These are phyloP conservation scores for Strigamia crassipes DNA, from an alignment of 2,888 invertebrate species.

Conservation along the genomic window DNA sequence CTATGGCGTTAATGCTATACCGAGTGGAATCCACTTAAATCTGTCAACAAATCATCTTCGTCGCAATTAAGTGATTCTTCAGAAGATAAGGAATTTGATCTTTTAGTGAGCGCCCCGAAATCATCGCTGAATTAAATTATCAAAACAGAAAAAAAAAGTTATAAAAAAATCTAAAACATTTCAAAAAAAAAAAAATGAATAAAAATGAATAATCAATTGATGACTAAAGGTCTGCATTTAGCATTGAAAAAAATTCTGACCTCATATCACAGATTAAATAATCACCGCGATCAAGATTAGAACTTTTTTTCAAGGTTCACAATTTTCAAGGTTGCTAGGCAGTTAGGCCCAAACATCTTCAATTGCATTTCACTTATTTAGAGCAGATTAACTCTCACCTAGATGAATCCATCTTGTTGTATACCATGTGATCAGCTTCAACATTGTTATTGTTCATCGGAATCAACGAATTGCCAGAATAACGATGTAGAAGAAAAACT, in stretches of 20 bases:
- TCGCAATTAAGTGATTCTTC: slow-evolving; percentile 15
- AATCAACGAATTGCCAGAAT: not conserved
- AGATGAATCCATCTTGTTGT: not conserved
- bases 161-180: too few species aligned
- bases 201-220: not conserved
- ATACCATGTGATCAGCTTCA: not conserved
- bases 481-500: not conserved
- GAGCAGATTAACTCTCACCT: not conserved
- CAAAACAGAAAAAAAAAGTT: not conserved
- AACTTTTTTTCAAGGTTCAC: not conserved
- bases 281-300: not conserved
- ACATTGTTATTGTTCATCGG: slow-evolving; percentile 11
- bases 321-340: slow-evolving; percentile 11
- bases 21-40: slow-evolving; percentile 3
- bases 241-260: not conserved
- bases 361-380: not conserved
- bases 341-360: not conserved
- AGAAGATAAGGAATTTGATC: not conserved
- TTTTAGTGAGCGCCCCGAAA: not conserved
- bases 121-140: not conserved
- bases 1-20: not conserved
- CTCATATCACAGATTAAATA: slow-evolving; percentile 30
- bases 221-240: not conserved
- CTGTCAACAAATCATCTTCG: slow-evolving; percentile 9
- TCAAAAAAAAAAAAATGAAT: not conserved